Conservation (phyloP, 2,888 invertebrate genomes). For the Drosophila nigricruria region DNA sequence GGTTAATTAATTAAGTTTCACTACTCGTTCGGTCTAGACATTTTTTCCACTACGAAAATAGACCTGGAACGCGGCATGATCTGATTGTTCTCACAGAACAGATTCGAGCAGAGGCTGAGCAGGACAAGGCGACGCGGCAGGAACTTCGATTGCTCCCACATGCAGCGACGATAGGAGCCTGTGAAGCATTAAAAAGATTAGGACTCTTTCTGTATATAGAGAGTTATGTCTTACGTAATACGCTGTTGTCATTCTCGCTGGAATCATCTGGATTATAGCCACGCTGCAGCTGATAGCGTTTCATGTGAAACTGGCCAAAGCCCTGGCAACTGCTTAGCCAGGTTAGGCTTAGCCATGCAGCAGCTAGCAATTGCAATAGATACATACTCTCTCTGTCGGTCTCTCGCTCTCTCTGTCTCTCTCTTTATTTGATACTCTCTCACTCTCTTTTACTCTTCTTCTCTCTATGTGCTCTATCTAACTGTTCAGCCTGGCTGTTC, state of each 20-base stretch:
- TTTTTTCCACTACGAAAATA: slow-evolving; percentile 85
- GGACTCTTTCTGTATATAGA: no score
- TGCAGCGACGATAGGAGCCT: slow-evolving; percentile 84
- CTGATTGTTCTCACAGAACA: slow-evolving; percentile 84
- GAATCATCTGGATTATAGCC: slow-evolving; percentile 76
- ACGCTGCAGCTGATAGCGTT: slow-evolving; percentile 77
- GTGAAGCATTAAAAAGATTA: background rate
- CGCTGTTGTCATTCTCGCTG: slow-evolving; percentile 72
- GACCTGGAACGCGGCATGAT: slow-evolving; percentile 84
- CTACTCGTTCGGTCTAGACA: slow-evolving; percentile 85
- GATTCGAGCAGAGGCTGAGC: slow-evolving; percentile 83
- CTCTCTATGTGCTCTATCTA: slow-evolving; percentile 3
- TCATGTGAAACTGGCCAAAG: slow-evolving; percentile 82
- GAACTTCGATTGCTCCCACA: slow-evolving; percentile 85
- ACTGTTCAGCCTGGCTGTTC: slow-evolving; percentile 50
- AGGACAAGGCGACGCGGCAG: slow-evolving; percentile 83
- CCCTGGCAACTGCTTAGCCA: slow-evolving; percentile 57
- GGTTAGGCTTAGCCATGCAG: slow-evolving; percentile 52
- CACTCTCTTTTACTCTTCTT: background rate
- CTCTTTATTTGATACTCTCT: slow-evolving; percentile 18
- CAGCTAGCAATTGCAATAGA: slow-evolving; percentile 47
- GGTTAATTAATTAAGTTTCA: slow-evolving; percentile 58
- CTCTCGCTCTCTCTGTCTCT: background rate
- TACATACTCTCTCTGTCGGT: slow-evolving; percentile 36
- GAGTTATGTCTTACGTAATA: slow-evolving; percentile 65